Conservation (phyloP, 1,140 invertebrate genomes). For the Danaus melanippus region DNA sequence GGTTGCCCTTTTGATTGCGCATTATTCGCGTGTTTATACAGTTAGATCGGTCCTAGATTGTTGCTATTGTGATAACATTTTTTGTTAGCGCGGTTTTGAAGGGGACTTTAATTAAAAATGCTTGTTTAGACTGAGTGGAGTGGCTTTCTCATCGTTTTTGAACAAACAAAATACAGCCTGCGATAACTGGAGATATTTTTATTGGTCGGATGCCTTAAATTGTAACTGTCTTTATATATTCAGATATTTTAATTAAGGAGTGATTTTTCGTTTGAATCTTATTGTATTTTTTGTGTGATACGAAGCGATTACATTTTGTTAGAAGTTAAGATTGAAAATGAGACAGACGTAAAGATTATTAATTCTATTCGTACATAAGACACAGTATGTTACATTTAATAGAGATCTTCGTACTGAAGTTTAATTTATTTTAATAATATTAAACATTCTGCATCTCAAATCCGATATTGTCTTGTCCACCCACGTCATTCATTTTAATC, state of each 20-base stretch:
- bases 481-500: conserved; percentile 47
- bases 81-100: conserved; percentile 59
- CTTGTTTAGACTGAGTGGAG: conserved; percentile 44
- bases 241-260: too few species aligned
- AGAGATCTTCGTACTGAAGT: too few species aligned
- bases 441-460: conserved; percentile 6
- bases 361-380: too few species aligned
- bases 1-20: conserved; percentile 68
- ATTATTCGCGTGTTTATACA: conserved; percentile 69
- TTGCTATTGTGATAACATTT: conserved; percentile 66
- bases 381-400: too few species aligned
- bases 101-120: conserved; percentile 69
- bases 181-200: conserved; percentile 5
- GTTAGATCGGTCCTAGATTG: conserved; percentile 70
- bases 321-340: too few species aligned
- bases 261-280: too few species aligned
- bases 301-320: too few species aligned
- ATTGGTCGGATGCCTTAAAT: neutral
- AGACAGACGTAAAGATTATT: too few species aligned
- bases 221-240: too few species aligned
- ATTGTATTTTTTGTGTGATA: too few species aligned
- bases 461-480: conserved; percentile 22
- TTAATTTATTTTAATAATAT: neutral
- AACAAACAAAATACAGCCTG: conserved; percentile 10
- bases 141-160: conserved; percentile 26